Conservation (phyloP, 1,140 invertebrate species). For the Phortica variegata region DNA sequence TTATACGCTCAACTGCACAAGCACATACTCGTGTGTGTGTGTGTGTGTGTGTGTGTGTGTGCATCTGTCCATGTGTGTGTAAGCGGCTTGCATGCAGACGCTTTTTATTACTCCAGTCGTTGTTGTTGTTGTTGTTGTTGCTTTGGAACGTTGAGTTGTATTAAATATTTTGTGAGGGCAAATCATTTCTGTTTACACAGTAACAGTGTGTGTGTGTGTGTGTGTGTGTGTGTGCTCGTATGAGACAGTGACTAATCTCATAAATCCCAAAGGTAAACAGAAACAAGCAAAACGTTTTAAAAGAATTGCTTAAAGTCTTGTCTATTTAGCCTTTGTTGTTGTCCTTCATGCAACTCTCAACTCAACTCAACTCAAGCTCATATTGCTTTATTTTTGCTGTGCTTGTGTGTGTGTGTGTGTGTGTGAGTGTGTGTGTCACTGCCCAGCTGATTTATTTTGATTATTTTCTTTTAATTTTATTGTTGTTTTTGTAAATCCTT, state of each 20-base stretch:
- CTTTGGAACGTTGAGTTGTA: conserved; percentile 1
- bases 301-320: conserved; percentile 45
- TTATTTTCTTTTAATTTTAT: no score
- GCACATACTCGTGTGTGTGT: no score
- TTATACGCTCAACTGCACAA: no score
- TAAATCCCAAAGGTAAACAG: conserved; percentile 51
- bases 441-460: no score
- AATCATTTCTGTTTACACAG: no score
- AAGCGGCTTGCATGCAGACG: conserved; percentile 33
- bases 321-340: conserved; percentile 1
- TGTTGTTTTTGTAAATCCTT: no score
- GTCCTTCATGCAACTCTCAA: no score
- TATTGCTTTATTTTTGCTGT: no score
- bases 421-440: not conserved
- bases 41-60: conserved; percentile 11
- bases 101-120: conserved; percentile 44
- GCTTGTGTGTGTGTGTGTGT: not conserved
- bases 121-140: conserved; percentile 14
- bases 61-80: conserved; percentile 15
- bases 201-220: not conserved
- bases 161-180: no score
- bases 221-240: conserved; percentile 6
- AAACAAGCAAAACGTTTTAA: conserved; percentile 49
- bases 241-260: conserved; percentile 43
- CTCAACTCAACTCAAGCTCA: no score